Evolutionary conservation across 2,113 vertebrate species (phyloP).

Genomic region (Gavia stellata): DNA sequence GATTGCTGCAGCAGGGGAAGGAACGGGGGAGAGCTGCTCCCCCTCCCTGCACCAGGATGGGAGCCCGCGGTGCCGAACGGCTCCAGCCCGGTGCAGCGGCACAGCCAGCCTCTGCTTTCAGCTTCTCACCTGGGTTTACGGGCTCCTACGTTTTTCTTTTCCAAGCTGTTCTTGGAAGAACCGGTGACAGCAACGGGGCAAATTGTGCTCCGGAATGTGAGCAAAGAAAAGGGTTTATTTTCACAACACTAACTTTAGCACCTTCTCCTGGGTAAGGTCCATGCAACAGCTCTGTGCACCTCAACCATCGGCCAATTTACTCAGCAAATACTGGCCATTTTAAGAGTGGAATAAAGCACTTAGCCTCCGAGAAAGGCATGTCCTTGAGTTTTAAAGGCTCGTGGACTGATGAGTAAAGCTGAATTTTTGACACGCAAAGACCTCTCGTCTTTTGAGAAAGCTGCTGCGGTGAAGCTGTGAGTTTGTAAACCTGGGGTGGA

Average conservation of each 20-base stretch:
- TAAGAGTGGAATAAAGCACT: not conserved
- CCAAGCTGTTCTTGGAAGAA: conserved; percentile 3
- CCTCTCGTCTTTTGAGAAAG: not conserved
- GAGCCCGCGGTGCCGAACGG: accelerated
- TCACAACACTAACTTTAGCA: not conserved
- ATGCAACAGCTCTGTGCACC: accelerated
- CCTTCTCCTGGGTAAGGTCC: not conserved
- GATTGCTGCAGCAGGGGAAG: not conserved
- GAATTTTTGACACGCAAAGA: not conserved
- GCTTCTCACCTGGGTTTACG: not conserved
- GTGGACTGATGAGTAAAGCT: not conserved
- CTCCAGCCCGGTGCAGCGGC: not conserved
- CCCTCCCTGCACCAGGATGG: not conserved
- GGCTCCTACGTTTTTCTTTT: not conserved
- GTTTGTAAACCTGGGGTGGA: not conserved
- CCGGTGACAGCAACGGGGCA: not conserved
- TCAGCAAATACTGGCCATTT: not conserved
- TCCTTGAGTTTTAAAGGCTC: not conserved
- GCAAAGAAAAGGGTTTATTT: not conserved
- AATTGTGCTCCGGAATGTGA: not conserved
- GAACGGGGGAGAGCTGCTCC: not conserved
- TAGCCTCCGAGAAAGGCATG: not conserved
- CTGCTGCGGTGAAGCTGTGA: not conserved
- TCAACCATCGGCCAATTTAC: not conserved
- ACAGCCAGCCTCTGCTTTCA: not conserved